A percentile compares a stretch with the other conserved stretches of the same genome.
phyloP scores from a whole-genome alignment of 1,140 invertebrate genomes.

The Helicoverpa zea region DNA sequence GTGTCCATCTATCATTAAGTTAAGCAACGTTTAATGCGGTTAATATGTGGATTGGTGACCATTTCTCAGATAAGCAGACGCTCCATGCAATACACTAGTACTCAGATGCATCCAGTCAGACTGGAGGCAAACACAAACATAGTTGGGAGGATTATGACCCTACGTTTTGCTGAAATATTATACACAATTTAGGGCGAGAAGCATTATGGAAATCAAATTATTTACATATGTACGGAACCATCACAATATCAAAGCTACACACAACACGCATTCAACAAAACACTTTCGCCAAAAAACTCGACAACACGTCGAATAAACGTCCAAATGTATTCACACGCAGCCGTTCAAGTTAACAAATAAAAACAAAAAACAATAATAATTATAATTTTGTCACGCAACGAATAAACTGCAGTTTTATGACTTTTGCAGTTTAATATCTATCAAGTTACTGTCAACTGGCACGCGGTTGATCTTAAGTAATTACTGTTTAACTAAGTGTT shows the following conservation, averaged over 20 bases:
- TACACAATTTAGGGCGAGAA: too few relatives aligned
- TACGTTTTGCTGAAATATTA: too few relatives aligned
- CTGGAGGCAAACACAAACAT: too few relatives aligned
- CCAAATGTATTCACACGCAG: background rate
- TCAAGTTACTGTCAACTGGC: slow-evolving; percentile 19
- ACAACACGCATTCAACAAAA: background rate
- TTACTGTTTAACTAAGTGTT: background rate
- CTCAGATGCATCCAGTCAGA: too few relatives aligned
- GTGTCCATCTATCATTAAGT: too few relatives aligned
- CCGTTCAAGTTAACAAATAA: slow-evolving; percentile 2
- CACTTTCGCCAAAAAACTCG: background rate
- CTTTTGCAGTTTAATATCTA: background rate
- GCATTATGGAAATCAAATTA: too few relatives aligned
- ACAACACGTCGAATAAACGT: background rate
- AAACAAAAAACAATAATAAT: background rate
- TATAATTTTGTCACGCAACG: slow-evolving; percentile 10
- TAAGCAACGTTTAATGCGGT: too few relatives aligned
- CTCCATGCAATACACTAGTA: too few relatives aligned
- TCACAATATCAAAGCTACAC: background rate
- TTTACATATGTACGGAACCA: too few relatives aligned
- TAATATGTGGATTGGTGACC: too few relatives aligned
- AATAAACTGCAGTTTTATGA: background rate
- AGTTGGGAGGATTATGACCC: too few relatives aligned
- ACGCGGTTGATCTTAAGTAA: background rate
- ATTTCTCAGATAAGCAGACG: too few relatives aligned